These are phyloP conservation scores for Sebastes hopkinsi DNA, from an alignment of 2,797 vertebrate species.

Conservation along the genomic window DNA sequence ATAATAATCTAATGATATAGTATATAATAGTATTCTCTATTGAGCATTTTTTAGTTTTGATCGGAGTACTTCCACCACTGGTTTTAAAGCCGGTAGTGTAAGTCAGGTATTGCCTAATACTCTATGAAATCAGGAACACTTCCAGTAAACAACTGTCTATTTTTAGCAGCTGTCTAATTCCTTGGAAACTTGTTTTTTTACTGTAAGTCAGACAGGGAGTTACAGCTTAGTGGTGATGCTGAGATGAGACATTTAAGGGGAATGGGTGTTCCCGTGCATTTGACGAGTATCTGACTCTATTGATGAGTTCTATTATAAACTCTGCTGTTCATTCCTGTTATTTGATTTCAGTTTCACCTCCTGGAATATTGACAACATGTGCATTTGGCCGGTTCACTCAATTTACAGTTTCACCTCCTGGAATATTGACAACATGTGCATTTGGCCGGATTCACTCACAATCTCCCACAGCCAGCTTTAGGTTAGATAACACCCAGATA, in stretches of 20 bases:
- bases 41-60: background rate
- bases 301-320: background rate
- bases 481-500: conserved; percentile 33
- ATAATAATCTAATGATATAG: no score
- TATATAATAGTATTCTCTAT: no score
- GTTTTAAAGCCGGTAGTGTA: background rate
- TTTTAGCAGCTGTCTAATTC: conserved; percentile 18
- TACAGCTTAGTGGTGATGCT: background rate
- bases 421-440: conserved; percentile 14
- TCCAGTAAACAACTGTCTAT: background rate
- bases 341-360: background rate
- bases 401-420: background rate
- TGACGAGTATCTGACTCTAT: background rate
- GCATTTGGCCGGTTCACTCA: conserved; percentile 10
- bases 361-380: conserved; percentile 17
- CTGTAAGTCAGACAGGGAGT: background rate
- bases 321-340: background rate
- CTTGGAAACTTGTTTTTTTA: background rate
- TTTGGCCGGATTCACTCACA: conserved; percentile 19
- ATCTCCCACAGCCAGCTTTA: background rate
- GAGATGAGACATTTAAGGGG: background rate
- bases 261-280: background rate
- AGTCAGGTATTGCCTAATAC: background rate
- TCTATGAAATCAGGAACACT: conserved; percentile 1
- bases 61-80: background rate